These are phyloP conservation scores for Ctenopoma multispine DNA, from an alignment of 2,797 vertebrate species.

Conservation along the genomic window DNA sequence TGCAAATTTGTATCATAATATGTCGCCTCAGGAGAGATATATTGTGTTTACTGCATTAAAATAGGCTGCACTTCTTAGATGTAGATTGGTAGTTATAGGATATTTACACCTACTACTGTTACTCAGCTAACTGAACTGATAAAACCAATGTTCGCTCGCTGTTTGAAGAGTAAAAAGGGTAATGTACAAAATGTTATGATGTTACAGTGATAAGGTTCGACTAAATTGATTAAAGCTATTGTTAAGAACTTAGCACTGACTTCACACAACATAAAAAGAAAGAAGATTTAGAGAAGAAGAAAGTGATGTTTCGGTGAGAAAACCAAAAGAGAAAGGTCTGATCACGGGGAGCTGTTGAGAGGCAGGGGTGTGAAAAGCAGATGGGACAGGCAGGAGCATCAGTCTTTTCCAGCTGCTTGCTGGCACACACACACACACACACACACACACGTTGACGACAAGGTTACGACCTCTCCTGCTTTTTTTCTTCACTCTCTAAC, in stretches of 20 bases:
- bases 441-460: constrained; percentile 23
- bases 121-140: neutral
- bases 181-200: too few relatives aligned
- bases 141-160: neutral
- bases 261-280: neutral
- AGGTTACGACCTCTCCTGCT: constrained; percentile 45
- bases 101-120: too few relatives aligned
- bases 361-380: constrained; percentile 39
- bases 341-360: constrained; percentile 23
- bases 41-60: neutral
- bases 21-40: neutral
- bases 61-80: too few relatives aligned
- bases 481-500: constrained; percentile 16
- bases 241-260: too few relatives aligned
- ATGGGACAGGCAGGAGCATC: constrained; percentile 53
- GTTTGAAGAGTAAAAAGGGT: neutral
- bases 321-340: constrained; percentile 11
- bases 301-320: neutral
- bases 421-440: constrained; percentile 40
- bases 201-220: too few relatives aligned
- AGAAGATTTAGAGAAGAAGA: neutral
- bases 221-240: too few relatives aligned
- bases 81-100: neutral
- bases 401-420: constrained; percentile 63
- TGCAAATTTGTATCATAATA: neutral